Base-by-base conservation (phyloP, 2,888 invertebrate genomes). In the Troides helena region DNA sequence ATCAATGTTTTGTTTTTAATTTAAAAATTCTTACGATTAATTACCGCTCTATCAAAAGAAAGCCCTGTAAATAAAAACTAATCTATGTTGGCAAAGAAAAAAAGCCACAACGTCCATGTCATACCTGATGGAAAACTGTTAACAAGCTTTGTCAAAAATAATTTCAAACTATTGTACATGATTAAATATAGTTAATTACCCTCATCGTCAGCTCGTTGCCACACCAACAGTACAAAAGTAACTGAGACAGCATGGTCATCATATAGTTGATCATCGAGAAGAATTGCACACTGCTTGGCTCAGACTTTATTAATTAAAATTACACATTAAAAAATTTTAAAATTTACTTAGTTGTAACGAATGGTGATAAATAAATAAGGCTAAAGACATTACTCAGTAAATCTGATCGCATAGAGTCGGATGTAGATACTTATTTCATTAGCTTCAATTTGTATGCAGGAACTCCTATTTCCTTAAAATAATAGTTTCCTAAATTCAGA, bases 171-270 rank as follows among this genome's bases (percentile, higher is more conserved):
- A 6, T 53, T 53, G 53, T 12, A 53, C 18, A 65, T 12, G 6
- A 43, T 17, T 60, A 14, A 30, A 14, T 36, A 46, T 36, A 65
- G 30, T 75, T 36, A 65, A 30, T 75, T 85, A 90, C 91, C 78
- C 83, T 76, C 56, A 84, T 83, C 8, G 91, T 93, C 60, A 94
- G 85, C 68, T 90, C 88, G 72, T 92, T 92, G 0, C 94, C 94
- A 67, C 93, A 93, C 87, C 92, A 94, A 77, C 94, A 94, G 70
- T 93, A 92, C 4, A 94, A 79, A 62, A 92, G 89, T 50, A 93
- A 85, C 75, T 94, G 94, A 0, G 93, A 82, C 58, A 93, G 80
- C 83, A 94, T 93, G 0, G 93, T 92, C 21, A 89, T 77, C 85
- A 94, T 78, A 78, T 89, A 92, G 77, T 77, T 87, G 59, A 81